These are phyloP conservation scores for Acrossocheilus wenchowensis DNA, from an alignment of 2,797 vertebrate species.

Conservation along the genomic window DNA sequence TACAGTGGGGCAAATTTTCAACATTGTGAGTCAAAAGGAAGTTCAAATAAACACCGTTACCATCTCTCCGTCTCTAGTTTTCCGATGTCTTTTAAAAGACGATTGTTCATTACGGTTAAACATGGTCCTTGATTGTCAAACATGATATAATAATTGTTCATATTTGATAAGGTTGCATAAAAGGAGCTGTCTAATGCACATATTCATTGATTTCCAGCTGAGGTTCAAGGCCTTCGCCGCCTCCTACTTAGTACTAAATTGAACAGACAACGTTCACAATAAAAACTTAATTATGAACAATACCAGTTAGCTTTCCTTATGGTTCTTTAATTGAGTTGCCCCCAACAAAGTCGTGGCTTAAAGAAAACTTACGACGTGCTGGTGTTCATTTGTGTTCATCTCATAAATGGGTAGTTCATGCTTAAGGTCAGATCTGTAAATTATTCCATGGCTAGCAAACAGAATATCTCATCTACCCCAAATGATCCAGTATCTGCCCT, in stretches of 20 bases:
- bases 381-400: not conserved
- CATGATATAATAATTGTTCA: not conserved
- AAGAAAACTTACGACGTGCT: not conserved
- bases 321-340: not conserved
- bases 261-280: conserved; percentile 8
- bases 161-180: not conserved
- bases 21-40: not conserved
- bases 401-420: not conserved
- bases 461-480: not conserved
- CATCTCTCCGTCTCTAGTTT: not conserved
- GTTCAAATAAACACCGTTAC: not conserved
- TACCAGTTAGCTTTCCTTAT: not conserved
- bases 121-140: not conserved
- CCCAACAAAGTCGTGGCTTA: not conserved
- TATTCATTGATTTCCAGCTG: not conserved
- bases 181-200: not conserved
- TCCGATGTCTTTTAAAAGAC: not conserved
- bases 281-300: not conserved
- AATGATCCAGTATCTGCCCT: not conserved
- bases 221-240: not conserved
- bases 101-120: not conserved
- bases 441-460: not conserved
- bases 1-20: not conserved
- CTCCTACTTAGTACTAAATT: not conserved
- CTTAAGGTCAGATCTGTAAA: not conserved